Percentiles rank a stretch among this genome's conserved stretches.
These are phyloP conservation scores for Drosophila athabasca DNA, from an alignment of 1,140 invertebrate species.

Conservation along the genomic window DNA sequence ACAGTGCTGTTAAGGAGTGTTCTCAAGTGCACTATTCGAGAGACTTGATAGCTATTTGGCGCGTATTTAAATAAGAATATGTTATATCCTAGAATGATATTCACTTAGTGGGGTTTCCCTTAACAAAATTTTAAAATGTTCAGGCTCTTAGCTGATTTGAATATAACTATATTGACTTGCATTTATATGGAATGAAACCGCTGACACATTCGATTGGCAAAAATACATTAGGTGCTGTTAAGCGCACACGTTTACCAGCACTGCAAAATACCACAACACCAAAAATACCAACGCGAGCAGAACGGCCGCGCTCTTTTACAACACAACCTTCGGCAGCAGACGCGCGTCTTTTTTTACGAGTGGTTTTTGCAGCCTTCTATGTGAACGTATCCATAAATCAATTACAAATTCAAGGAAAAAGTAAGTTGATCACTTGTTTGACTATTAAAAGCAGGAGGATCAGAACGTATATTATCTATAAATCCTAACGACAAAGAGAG, in stretches of 20 bases:
- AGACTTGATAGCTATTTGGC: no score
- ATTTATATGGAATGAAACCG: no score
- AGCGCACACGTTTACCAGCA: neutral
- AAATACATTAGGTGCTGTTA: neutral
- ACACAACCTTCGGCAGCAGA: conserved; percentile 21
- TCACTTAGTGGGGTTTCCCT: no score
- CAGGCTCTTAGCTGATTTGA: neutral
- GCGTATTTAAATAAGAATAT: no score
- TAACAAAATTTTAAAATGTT: neutral
- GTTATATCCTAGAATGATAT: no score
- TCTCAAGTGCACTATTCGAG: neutral
- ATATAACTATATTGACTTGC: neutral
- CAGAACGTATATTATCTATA: no score
- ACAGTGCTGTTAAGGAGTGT: conserved; percentile 11
- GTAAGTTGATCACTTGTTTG: no score
- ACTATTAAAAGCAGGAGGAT: no score
- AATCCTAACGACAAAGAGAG: no score
- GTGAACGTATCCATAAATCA: no score
- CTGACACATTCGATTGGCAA: no score
- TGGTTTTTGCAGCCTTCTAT: neutral
- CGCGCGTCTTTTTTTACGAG: conserved; percentile 44
- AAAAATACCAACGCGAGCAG: neutral
- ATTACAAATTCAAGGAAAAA: no score
- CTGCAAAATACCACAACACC: neutral
- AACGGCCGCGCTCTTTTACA: conserved; percentile 8